Base-by-base conservation (phyloP, 2,113 vertebrate species). In the Lanius collurio region DNA sequence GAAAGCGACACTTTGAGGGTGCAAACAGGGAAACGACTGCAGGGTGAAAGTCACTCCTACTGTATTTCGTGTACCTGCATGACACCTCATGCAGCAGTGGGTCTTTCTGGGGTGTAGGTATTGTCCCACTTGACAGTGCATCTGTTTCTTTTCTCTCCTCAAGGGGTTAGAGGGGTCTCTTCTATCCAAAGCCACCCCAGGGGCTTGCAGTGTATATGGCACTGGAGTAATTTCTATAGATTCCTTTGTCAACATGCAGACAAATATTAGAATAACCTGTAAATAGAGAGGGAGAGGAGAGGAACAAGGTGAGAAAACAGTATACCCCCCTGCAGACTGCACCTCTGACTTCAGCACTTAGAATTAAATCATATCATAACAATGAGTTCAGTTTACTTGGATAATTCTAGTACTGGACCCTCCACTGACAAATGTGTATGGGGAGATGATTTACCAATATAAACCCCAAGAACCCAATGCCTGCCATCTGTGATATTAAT, bases 41-140 rank as follows among this genome's bases (percentile, higher is more conserved):
- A 50, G 52, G 9, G 55, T 42, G 18, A 60, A 82, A n/a, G 22
- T 71, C 22, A 7, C 62, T 53, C 20, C 31, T 70, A 56, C 37
- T 77, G 41, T 44, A 42, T 24, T 76, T 71, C 80, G 87, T 10
- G 0, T 93, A 97, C 97, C 97, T 96, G 92, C 93, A 85, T 97
- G 96, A 79, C 97, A 97, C 39, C 77, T 90, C 94, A 96, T 95
- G 82, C 97, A 97, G 89, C 97, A 97, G 67, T 97, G 96, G 35
- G 95, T 97, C 44, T 6, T 22, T 30, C 21, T 87, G 50, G 97
- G 96, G 44, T 97, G 97, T 56, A 63, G 70, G 28, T 97, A 97
- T 68, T 97, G 76, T 77, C 96, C 96, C 35, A 93, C n/a, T 2
- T 31, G 87, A 81, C 97, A 97, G 17, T 37, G 39, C 55, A 56